Conservation (phyloP, 2,113 vertebrate genomes). For the Crotalus horridus region DNA sequence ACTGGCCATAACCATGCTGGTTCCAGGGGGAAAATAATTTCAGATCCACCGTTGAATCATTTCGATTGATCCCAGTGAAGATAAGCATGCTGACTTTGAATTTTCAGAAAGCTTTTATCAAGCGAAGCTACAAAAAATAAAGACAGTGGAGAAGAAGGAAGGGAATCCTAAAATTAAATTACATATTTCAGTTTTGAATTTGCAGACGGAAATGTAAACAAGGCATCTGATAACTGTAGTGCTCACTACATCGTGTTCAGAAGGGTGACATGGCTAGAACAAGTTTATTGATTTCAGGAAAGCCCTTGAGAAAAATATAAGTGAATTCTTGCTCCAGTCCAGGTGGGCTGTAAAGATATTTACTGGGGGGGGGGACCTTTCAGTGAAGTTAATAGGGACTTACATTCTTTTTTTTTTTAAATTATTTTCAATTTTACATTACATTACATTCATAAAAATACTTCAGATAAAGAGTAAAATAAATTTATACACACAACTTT, state of each 20-base stretch:
- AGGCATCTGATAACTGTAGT: not conserved
- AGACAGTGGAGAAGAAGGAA: not conserved
- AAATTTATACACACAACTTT: no score
- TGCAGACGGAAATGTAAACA: not conserved
- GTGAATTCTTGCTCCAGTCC: not conserved
- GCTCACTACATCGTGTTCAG: not conserved
- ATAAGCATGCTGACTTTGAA: not conserved
- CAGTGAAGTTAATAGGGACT: not conserved
- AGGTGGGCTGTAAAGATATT: not conserved
- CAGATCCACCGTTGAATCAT: not conserved
- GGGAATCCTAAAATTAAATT: not conserved
- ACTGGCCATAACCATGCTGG: not conserved
- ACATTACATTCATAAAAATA: no score
- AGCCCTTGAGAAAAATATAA: not conserved
- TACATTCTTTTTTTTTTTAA: no score
- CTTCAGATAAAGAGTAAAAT: no score
- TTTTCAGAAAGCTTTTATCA: not conserved
- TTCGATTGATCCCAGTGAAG: not conserved
- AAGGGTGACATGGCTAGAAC: not conserved
- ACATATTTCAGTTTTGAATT: not conserved
- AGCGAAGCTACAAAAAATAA: not conserved
- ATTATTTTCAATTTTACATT: no score
- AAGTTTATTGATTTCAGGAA: not conserved
- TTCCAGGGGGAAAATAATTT: not conserved
- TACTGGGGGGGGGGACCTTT: not conserved